Percentiles rank a stretch among this genome's conserved stretches.
Evolutionary conservation across 64 coral and sea anemone genomes (phyloP).

Genomic region (Actinia equina): DNA sequence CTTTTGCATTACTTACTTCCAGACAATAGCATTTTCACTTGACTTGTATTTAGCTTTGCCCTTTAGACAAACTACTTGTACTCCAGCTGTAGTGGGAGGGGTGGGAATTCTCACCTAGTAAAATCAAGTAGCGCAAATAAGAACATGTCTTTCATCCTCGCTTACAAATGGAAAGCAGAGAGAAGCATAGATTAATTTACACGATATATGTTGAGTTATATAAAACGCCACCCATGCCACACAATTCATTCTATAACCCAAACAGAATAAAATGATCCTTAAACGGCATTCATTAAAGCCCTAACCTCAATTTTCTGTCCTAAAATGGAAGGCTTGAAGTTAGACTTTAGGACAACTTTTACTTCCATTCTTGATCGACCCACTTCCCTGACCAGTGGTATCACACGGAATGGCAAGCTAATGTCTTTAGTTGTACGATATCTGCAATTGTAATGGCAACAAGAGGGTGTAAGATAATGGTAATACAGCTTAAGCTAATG

Average conservation of each 20-base stretch:
- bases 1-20: slow-evolving; percentile 80
- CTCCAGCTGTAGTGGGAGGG: slow-evolving; percentile 94
- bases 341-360: slow-evolving; percentile 96
- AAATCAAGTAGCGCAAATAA: neutral
- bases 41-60: slow-evolving; percentile 99
- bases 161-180: too few relatives aligned
- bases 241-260: too few relatives aligned
- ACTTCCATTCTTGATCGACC: slow-evolving; percentile 94
- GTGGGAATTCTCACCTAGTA: slow-evolving; percentile 90
- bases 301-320: slow-evolving; percentile 97
- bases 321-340: slow-evolving; percentile 96
- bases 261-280: too few relatives aligned
- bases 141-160: too few relatives aligned
- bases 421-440: slow-evolving; percentile 99
- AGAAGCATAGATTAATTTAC: too few relatives aligned
- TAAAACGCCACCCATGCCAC: too few relatives aligned
- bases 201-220: too few relatives aligned
- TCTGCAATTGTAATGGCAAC: slow-evolving; percentile 14
- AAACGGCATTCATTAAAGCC: too few relatives aligned
- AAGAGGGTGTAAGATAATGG: neutral
- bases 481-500: too few relatives aligned
- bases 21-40: slow-evolving; percentile 98
- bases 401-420: slow-evolving; percentile 95
- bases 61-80: slow-evolving; percentile 96
- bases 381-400: slow-evolving; percentile 93